phyloP scores from a whole-genome alignment of 92 coral and sea anemone species.

The Scolanthus callimorphus region DNA sequence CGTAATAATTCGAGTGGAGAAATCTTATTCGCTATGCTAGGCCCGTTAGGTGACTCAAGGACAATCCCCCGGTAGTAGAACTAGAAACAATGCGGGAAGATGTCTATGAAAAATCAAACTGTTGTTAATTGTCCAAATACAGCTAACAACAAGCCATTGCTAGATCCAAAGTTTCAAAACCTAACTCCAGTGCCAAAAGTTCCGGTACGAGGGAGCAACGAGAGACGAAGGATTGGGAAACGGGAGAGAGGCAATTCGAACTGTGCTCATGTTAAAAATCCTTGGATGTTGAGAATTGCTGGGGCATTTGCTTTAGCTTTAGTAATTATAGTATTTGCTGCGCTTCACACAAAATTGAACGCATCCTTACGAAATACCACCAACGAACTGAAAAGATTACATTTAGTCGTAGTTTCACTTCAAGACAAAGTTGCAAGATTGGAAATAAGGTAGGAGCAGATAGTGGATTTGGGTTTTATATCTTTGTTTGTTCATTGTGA shows the following conservation, averaged over 20 bases:
- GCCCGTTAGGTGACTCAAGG: too few species aligned
- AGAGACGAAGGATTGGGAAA: background rate
- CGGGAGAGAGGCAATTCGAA: conserved; percentile 2
- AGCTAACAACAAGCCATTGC: conserved; percentile 2
- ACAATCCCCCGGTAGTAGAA: too few species aligned
- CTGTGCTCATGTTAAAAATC: conserved; percentile 23
- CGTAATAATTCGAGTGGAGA: too few species aligned
- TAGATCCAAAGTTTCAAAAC: conserved; percentile 14
- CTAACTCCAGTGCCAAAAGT: conserved; percentile 14
- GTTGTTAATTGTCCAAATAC: conserved; percentile 18
- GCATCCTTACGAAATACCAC: background rate
- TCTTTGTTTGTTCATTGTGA: too few species aligned
- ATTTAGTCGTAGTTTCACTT: background rate
- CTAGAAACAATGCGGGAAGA: too few species aligned
- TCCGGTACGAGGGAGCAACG: background rate
- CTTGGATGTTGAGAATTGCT: conserved; percentile 32
- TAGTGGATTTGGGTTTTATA: too few species aligned
- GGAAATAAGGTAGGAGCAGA: conserved; percentile 13
- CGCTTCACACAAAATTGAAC: conserved; percentile 20
- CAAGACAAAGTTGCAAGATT: background rate
- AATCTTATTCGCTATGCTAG: too few species aligned
- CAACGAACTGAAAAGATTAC: conserved; percentile 5
- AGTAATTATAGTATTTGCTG: conserved; percentile 21
- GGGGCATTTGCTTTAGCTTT: conserved; percentile 23
- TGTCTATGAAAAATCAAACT: conserved; percentile 26